These are phyloP conservation scores for Dicaeum eximium DNA, from an alignment of 2,113 vertebrate genomes.

Conservation along the genomic window DNA sequence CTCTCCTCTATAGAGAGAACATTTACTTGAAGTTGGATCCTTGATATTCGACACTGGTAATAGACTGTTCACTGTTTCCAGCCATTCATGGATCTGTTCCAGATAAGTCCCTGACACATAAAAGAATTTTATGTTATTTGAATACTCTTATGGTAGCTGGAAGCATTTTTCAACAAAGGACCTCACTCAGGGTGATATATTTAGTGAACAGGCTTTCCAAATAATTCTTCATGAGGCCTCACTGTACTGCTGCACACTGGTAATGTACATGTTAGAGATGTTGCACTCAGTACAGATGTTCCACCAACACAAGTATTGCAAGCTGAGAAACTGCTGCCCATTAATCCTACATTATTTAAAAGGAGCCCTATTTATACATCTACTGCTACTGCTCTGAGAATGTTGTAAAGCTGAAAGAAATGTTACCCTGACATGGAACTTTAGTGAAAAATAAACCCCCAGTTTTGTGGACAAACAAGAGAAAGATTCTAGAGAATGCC, in stretches of 20 bases:
- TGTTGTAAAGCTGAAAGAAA: not conserved
- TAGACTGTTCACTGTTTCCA: slow-evolving; percentile 14
- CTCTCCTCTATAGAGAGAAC: not conserved
- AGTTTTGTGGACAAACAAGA: not conserved
- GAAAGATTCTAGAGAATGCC: not conserved
- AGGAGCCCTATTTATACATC: not conserved
- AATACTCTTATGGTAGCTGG: slow-evolving; percentile 1
- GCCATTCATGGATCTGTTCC: slow-evolving; percentile 4
- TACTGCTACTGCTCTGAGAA: not conserved
- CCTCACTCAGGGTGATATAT: not conserved
- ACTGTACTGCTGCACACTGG: not conserved
- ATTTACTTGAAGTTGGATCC: not conserved
- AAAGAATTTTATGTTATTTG: slow-evolving; percentile 28
- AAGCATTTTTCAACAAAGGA: slow-evolving; percentile 31
- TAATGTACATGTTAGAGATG: not conserved
- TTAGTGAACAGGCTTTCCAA: slow-evolving; percentile 12
- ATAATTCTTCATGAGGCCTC: not conserved
- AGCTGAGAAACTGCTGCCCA: not conserved
- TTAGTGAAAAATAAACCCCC: not conserved
- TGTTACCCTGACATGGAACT: not conserved
- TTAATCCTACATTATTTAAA: not conserved
- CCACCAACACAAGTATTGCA: not conserved
- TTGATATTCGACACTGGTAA: not conserved
- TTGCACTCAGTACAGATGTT: not conserved
- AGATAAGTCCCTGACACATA: slow-evolving; percentile 23